A percentile compares a stretch with the other conserved stretches of the same genome.
Conservation (phyloP, 2,113 vertebrate genomes). For the Thunnus maccoyii region DNA sequence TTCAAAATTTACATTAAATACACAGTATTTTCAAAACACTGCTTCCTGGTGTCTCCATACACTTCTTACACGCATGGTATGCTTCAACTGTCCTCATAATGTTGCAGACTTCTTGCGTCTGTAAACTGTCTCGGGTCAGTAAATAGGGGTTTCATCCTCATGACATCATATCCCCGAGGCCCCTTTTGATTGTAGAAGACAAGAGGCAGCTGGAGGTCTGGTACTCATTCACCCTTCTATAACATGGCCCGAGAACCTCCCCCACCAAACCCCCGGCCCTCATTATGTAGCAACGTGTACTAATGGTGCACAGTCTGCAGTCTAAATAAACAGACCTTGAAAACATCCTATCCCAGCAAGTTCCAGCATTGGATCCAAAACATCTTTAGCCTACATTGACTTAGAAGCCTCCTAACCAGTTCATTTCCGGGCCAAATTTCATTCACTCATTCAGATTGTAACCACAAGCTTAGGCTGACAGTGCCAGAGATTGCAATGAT, state of each 20-base stretch:
- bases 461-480: not conserved
- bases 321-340: constrained; percentile 52
- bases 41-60: not conserved
- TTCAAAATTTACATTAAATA: not conserved
- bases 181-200: constrained; percentile 47
- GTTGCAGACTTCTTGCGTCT: constrained; percentile 8
- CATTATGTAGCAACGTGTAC: constrained; percentile 24
- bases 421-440: not conserved
- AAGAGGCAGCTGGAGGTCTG: constrained; percentile 64
- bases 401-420: not conserved
- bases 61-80: not conserved
- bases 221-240: constrained; percentile 50
- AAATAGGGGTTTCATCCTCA: constrained; percentile 29
- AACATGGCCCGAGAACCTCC: constrained; percentile 40
- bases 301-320: constrained; percentile 45
- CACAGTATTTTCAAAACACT: constrained; percentile 2
- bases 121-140: constrained; percentile 33
- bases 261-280: constrained; percentile 21
- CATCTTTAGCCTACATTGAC: not conserved
- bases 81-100: not conserved
- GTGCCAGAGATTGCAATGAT: not conserved
- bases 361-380: constrained; percentile 26
- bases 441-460: constrained; percentile 23
- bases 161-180: constrained; percentile 56
- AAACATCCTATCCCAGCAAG: constrained; percentile 27